Base-by-base conservation (phyloP, 1,140 invertebrate genomes). In the Pemphigus obesinymphae region DNA sequence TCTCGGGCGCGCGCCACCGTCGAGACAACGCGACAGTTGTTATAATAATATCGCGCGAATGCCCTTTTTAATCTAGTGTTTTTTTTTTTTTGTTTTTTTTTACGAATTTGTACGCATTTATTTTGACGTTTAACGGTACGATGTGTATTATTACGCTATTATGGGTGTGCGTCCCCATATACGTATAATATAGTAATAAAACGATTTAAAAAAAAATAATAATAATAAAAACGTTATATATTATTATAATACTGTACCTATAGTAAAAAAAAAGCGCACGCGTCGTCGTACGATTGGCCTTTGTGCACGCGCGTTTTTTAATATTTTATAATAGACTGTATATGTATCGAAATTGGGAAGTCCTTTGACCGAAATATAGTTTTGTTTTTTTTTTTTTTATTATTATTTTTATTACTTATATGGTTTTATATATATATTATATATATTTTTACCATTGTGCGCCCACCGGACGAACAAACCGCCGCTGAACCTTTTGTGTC, bases 381-480 rank as follows among this genome's bases (percentile, higher is more conserved):
- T 75, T 75, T 75, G 13, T 50, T 53, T 53, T 75, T 31, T 11
- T 7, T 48, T 29, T 73, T 73, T 20, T 70, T 70, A 70, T 48
- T 73, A 48, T 72, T 48, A 48, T 72, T 72, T 20, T 72, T 34
- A 72, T 48, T 43, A 26, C 31, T 70, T 13, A 50, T 45, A n/a
- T n/a, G n/a, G n/a, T n/a, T n/a, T n/a, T n/a, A n/a, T n/a, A n/a
- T n/a, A n/a, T n/a, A n/a, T n/a, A n/a, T n/a, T n/a, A 13, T 50
- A 40, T 10, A 11, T 45, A 11, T 55, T 75, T 75, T 34, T 37
- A 75, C 53, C 34, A 76, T 76, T 76, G 75, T 78, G 75, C 72
- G 72, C 72, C 50, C 48, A 78, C 75, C 75, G 53, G 53, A 78
- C 75, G 75, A 78, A 61, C 75, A 34, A 70, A 70, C 68, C 68